Conservation (phyloP, 2,113 vertebrate species). For the Lagopus muta region DNA sequence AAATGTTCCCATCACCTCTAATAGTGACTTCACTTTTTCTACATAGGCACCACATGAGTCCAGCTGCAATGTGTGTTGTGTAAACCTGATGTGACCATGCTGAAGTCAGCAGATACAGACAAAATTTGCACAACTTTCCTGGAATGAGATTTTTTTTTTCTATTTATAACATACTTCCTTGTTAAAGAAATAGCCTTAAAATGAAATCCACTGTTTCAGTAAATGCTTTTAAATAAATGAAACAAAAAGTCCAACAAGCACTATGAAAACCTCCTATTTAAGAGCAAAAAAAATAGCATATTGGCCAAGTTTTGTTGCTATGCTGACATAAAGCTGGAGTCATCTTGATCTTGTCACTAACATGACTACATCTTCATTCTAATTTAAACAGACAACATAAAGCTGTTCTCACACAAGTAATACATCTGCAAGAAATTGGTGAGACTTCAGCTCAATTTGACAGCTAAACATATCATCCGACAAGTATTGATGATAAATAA, state of each 20-base stretch:
- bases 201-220: constrained; percentile 19
- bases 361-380: background rate
- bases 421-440: constrained; percentile 26
- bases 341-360: constrained; percentile 2
- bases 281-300: background rate
- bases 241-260: background rate
- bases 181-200: constrained; percentile 20
- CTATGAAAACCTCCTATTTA: background rate
- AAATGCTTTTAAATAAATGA: constrained; percentile 7
- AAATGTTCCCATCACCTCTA: background rate
- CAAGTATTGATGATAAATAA: constrained; percentile 33
- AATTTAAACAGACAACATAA: constrained; percentile 20
- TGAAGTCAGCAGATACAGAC: constrained; percentile 62
- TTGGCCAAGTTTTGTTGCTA: background rate
- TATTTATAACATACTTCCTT: constrained; percentile 34
- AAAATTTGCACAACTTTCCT: constrained; percentile 22
- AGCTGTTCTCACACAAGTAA: constrained; percentile 18
- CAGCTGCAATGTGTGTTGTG: constrained; percentile 36
- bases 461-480: background rate
- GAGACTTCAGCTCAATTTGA: constrained; percentile 7
- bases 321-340: background rate
- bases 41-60: background rate
- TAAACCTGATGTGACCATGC: constrained; percentile 32
- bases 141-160: constrained; percentile 3
- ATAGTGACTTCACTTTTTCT: background rate